phyloP scores from a whole-genome alignment of 2,113 vertebrate species.

The Callipepla squamata region DNA sequence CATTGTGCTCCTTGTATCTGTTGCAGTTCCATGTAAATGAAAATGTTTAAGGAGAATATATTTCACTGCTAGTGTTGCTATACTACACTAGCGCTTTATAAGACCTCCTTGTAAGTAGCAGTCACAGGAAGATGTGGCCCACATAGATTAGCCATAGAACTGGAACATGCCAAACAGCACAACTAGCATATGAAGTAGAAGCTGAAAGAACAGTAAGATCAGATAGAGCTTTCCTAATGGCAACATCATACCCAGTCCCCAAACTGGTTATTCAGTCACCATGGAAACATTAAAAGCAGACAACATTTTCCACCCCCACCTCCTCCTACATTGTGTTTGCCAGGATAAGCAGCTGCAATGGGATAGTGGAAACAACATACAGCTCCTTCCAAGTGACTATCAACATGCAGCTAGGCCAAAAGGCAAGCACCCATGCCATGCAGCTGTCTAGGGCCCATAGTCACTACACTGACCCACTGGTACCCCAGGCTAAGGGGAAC shows the following conservation, averaged over 20 bases:
- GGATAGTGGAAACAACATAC: not conserved
- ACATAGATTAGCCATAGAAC: not conserved
- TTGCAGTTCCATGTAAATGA: too few species aligned
- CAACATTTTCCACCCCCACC: not conserved
- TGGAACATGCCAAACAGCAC: rapidly evolving
- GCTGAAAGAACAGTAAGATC: not conserved
- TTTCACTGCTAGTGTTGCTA: not conserved
- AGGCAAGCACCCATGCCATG: rapidly evolving
- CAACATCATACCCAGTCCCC: not conserved
- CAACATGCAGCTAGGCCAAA: not conserved
- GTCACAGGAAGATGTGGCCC: not conserved
- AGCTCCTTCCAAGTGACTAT: not conserved
- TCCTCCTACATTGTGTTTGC: not conserved
- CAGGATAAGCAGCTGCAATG: rapidly evolving
- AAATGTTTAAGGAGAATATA: not conserved
- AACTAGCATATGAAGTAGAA: not conserved
- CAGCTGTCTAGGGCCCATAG: rapidly evolving
- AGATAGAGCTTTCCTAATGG: not conserved
- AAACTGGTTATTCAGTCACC: not conserved
- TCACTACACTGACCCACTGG: not conserved
- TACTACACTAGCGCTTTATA: not conserved
- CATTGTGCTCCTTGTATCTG: too few species aligned
- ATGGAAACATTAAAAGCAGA: not conserved
- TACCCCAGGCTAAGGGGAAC: not conserved
- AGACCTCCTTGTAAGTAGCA: not conserved